Evolutionary conservation across 2,888 invertebrate species (phyloP).

Genomic region (Sabatieria punctata): DNA sequence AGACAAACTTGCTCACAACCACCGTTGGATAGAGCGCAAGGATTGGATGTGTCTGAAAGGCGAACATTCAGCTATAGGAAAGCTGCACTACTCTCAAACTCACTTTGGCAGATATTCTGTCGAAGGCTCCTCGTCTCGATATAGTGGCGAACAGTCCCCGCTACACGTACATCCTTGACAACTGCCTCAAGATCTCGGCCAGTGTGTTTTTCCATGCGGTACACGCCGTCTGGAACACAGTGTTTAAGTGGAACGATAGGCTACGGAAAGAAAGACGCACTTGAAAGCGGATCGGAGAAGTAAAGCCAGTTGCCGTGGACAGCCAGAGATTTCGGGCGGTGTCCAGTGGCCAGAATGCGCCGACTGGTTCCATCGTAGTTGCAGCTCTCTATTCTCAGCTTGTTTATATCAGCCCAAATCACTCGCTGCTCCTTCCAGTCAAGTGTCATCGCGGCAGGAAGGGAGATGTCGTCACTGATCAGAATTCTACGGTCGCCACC

Average conservation of each 20-base stretch:
- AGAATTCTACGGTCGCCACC: conserved; percentile 59
- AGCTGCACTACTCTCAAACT: too few species aligned
- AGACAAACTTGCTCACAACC: conserved; percentile 89
- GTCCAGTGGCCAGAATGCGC: conserved; percentile 19
- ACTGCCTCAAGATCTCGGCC: conserved; percentile 84
- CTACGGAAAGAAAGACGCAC: background rate
- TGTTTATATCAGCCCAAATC: conserved; percentile 83
- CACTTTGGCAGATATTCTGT: too few species aligned
- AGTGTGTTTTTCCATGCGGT: conserved; percentile 88
- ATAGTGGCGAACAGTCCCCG: too few species aligned
- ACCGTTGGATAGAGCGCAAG: conserved; percentile 67
- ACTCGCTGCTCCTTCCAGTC: conserved; percentile 67
- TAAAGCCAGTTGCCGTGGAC: conserved; percentile 28
- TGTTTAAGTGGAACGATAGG: background rate
- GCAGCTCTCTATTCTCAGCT: conserved; percentile 78
- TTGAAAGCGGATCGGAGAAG: conserved; percentile 27
- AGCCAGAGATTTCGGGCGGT: conserved; percentile 26
- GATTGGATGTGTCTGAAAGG: conserved; percentile 41
- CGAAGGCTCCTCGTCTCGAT: too few species aligned
- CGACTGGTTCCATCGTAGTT: conserved; percentile 68
- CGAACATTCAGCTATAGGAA: too few species aligned
- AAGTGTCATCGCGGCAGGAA: conserved; percentile 84
- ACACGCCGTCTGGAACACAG: conserved; percentile 50
- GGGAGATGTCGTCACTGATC: conserved; percentile 67
- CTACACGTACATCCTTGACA: conserved; percentile 62